Conservation (phyloP, 1,140 invertebrate species). For the Choristoneura fumiferana region DNA sequence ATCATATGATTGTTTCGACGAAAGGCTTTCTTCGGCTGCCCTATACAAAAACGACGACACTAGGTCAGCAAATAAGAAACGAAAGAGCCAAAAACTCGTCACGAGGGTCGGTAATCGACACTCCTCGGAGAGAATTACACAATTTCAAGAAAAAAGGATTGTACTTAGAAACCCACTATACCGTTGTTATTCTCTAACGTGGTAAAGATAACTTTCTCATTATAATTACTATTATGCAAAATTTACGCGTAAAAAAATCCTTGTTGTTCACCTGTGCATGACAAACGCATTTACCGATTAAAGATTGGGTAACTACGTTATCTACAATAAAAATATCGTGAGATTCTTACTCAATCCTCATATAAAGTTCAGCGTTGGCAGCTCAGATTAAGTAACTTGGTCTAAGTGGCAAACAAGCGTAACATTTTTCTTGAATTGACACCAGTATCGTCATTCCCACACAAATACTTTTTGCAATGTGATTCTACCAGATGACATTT, state of each 20-base stretch:
- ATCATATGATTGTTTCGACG: no score
- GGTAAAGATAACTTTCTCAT: neutral
- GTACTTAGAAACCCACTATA: no score
- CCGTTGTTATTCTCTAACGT: no score
- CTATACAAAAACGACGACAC: no score
- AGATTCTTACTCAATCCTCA: neutral
- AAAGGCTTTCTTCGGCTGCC: no score
- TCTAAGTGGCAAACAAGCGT: neutral
- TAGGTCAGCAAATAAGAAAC: no score
- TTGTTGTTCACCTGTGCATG: neutral
- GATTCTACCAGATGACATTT: no score
- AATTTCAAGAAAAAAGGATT: no score
- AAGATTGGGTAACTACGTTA: neutral
- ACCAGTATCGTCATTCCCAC: neutral
- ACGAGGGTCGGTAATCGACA: no score
- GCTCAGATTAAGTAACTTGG: neutral
- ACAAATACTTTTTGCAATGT: no score
- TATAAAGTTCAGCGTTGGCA: neutral
- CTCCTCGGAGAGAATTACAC: no score
- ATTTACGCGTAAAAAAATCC: neutral
- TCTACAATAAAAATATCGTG: slow-evolving; percentile 8
- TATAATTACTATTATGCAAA: neutral
- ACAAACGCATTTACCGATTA: neutral
- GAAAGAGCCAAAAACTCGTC: no score
- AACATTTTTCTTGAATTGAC: neutral